Evolutionary conservation across 64 coral and sea anemone species (phyloP).

Genomic region (Catalaphyllia jardinei): DNA sequence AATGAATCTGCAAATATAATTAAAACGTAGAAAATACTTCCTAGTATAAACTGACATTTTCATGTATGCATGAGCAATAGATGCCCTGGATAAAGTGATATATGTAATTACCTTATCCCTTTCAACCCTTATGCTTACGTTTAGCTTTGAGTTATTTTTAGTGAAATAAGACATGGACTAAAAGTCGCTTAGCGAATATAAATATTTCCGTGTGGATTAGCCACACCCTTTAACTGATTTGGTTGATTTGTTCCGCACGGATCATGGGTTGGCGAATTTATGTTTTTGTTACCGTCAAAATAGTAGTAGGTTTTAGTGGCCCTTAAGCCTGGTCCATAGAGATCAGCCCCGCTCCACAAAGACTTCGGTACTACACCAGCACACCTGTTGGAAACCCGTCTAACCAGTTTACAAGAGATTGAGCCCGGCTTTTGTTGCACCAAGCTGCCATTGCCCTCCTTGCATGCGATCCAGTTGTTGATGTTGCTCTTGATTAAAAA

Average conservation of each 20-base stretch:
- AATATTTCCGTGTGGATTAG: slow-evolving; percentile 49
- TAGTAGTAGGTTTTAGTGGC: neutral
- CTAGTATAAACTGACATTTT: too few relatives aligned
- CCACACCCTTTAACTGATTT: slow-evolving; percentile 30
- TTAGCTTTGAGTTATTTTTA: neutral
- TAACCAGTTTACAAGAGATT: slow-evolving; percentile 28
- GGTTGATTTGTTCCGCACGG: slow-evolving; percentile 5
- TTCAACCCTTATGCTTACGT: neutral
- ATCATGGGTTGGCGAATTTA: slow-evolving; percentile 5
- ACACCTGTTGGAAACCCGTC: neutral
- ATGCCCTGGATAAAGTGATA: neutral
- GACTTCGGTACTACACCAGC: too few relatives aligned
- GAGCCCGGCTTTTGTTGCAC: neutral
- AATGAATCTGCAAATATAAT: too few relatives aligned
- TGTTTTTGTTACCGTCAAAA: neutral
- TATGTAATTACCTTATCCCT: too few relatives aligned
- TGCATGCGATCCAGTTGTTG: slow-evolving; percentile 39
- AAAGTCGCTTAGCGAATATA: slow-evolving; percentile 25
- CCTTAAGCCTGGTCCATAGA: too few relatives aligned
- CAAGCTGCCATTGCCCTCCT: slow-evolving; percentile 12
- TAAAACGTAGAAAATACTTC: too few relatives aligned
- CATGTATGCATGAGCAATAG: too few relatives aligned
- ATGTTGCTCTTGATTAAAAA: slow-evolving; percentile 40
- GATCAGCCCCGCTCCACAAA: too few relatives aligned
- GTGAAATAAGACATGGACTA: too few relatives aligned